Evolutionary conservation across 2,113 vertebrate species (phyloP), one percentile per base, ranked within the genome.

Genomic region (Psettodes erumei): DNA sequence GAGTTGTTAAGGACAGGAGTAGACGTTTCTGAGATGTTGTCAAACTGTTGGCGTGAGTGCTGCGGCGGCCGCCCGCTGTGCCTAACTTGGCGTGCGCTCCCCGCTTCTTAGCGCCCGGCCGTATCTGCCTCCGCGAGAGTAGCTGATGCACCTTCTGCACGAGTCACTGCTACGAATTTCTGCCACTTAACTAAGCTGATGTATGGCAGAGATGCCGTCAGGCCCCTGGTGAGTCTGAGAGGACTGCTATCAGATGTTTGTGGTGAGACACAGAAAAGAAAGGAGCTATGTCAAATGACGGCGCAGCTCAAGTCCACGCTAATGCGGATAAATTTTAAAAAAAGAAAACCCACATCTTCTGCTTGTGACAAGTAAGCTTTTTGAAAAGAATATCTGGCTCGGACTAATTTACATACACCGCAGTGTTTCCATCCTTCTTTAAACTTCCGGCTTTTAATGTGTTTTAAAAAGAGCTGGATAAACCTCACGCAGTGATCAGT

Each of bases 1-100:
- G 53, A 64, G 77, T 66, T 83, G 75, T 84, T 83, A 42, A 80
- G 70, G 77, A 88, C 71, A 76, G 64, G 61, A 80, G 42, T 71
- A 65, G 81, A 78, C 75, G 71, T 86, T 87, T 82, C 65, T 73
- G 74, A 87, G 85, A 89, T 87, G 86, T 84, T 90, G 88, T 90
- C 88, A 88, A 85, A 88, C 74, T 88, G 71, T 77, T 85, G 77
- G 79, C 62, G 62, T 69, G 87, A 85, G 84, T 73, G 77, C 71
- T 68, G 35, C 75, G 47, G 37, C 18, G 75, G 77, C 37, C 78
- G 45, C 90, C 81, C 43, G 78, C 87, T 84, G 91, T 84, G 87
- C 80, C 72, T 86, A 81, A 82, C 86, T 86, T 69, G 48, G 75
- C 76, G 55, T 62, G 77, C 75, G 27, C 72, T 55, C 27, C 68